Conservation (phyloP, 2,888 invertebrate genomes). For the Cancer borealis region DNA sequence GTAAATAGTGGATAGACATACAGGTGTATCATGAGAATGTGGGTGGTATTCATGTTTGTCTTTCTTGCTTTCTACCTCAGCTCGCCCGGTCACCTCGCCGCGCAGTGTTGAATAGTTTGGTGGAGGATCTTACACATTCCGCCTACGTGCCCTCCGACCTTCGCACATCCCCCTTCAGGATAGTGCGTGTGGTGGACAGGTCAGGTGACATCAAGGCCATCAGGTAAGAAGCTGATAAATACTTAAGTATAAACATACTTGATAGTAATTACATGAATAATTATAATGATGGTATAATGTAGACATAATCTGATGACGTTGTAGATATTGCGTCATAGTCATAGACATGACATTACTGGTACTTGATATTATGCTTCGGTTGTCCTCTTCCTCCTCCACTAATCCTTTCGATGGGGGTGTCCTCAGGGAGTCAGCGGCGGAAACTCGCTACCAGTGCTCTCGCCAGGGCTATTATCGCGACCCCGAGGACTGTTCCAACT, state of each 20-base stretch:
- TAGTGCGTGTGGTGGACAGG: slow-evolving; percentile 87
- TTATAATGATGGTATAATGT: neutral
- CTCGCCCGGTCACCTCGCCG: slow-evolving; percentile 85
- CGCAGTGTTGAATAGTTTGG: slow-evolving; percentile 84
- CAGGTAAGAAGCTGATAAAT: slow-evolving; percentile 48
- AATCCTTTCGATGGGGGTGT: neutral
- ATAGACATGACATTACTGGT: neutral
- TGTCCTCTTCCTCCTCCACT: neutral
- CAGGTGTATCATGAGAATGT: neutral
- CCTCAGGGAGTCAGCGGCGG: slow-evolving; percentile 77
- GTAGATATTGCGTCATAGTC: neutral
- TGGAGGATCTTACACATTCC: slow-evolving; percentile 82
- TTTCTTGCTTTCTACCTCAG: slow-evolving; percentile 80
- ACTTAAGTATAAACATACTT: neutral
- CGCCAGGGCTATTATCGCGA: slow-evolving; percentile 90
- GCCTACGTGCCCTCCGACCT: slow-evolving; percentile 80
- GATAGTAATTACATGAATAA: too few species aligned
- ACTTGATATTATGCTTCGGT: neutral
- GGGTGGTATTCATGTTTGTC: neutral
- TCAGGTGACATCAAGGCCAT: slow-evolving; percentile 86
- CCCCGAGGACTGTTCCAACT: slow-evolving; percentile 87
- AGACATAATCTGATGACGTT: neutral
- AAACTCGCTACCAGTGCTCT: slow-evolving; percentile 88
- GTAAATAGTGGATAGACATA: neutral
- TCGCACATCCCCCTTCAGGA: slow-evolving; percentile 87